Percentiles rank a stretch among this genome's conserved stretches.
Conservation (phyloP, 2,888 invertebrate genomes). For the Cristatella mucedo region DNA sequence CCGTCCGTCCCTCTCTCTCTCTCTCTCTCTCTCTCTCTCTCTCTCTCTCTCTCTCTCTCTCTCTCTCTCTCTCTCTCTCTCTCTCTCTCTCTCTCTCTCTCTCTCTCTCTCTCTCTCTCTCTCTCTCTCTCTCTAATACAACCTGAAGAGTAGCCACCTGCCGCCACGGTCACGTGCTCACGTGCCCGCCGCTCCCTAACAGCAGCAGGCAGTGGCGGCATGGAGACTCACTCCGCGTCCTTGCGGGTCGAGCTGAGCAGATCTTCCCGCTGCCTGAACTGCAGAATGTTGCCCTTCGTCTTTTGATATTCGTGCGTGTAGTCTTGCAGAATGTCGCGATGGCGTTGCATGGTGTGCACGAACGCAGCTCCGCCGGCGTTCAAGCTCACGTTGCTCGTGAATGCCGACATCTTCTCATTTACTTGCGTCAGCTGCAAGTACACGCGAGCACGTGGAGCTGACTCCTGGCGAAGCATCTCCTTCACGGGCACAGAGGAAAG, state of each 20-base stretch:
- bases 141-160: too few relatives aligned
- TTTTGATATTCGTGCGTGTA: slow-evolving; percentile 79
- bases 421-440: slow-evolving; percentile 58
- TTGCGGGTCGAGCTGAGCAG: slow-evolving; percentile 49
- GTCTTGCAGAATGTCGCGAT: slow-evolving; percentile 83
- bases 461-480: too few relatives aligned
- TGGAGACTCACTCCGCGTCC: slow-evolving; percentile 44
- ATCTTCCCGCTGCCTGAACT: slow-evolving; percentile 64
- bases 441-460: too few relatives aligned
- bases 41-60: too few relatives aligned
- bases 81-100: too few relatives aligned
- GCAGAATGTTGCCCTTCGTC: slow-evolving; percentile 52
- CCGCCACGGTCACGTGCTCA: too few relatives aligned
- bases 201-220: not conserved
- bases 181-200: slow-evolving; percentile 6
- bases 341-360: slow-evolving; percentile 80
- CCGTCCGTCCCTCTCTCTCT: too few relatives aligned
- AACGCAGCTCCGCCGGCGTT: slow-evolving; percentile 52
- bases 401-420: slow-evolving; percentile 41
- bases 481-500: too few relatives aligned
- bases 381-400: slow-evolving; percentile 29
- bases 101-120: too few relatives aligned
- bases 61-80: too few relatives aligned
- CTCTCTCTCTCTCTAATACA: too few relatives aligned
- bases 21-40: too few relatives aligned